Base-by-base conservation (phyloP, 2,888 invertebrate species). In the Tuberolachnus salignus region DNA sequence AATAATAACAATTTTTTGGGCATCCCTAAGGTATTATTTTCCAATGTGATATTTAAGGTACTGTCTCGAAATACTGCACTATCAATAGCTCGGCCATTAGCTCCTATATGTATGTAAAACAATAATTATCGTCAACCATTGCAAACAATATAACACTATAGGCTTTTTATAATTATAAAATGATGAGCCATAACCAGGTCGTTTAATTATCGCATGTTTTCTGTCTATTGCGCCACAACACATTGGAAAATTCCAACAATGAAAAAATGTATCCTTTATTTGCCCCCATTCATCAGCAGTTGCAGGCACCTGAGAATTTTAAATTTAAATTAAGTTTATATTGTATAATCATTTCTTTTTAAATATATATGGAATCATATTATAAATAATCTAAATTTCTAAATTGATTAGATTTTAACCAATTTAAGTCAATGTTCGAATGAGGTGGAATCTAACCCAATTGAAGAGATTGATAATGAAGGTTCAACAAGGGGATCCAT, bases 151-250 rank as follows among this genome's bases (percentile, higher is more conserved):
- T 74, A 63, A n/a, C n/a, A n/a, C n/a, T n/a, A n/a, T n/a, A n/a
- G n/a, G n/a, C n/a, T n/a, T n/a, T n/a, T n/a, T 84, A 78, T 84
- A 84, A 82, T 83, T 83, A 81, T 82, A 83, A 83, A 82, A 84
- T 73, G 82, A 82, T 61, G 83, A 82, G 44, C 82, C 83, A 80
- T 81, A 81, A 61, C 82, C 81, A 69, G 81, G 82, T 80, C 81
- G 73, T 82, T 82, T 78, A 16, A 84, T 84, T 80, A 82, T 80
- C 19, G 84, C 82, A 82, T 84, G 84, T 82, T 84, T 84, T 74
- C 84, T 83, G 81, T 84, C 83, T 80, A 84, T 83, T 81, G 84
- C 83, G 71, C 83, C 44, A 44, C 44, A 44, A 44, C 44, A 44
- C 44, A 44, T 44, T 8, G 44, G 44, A 44, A 44, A 44, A 44